Evolutionary conservation across 2,113 vertebrate genomes (phyloP), one percentile per base, ranked within the genome.

Genomic region (Elgaria multicarinata): DNA sequence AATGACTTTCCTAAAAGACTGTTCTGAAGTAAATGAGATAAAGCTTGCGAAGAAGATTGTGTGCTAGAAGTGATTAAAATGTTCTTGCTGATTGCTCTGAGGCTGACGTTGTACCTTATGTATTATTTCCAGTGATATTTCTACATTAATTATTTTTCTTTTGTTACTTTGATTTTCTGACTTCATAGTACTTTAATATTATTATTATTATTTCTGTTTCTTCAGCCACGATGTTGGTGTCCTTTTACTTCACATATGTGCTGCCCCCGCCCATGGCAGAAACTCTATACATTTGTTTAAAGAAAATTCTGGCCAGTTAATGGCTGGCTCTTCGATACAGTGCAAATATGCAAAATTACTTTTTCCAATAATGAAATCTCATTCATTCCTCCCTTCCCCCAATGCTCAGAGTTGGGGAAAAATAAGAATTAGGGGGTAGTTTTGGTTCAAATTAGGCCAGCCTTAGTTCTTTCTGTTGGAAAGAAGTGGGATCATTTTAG

Each of bases 1-100:
- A 74, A 75, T 36, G 83, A 36, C 87, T 74, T 88, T 88, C 53
- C 46, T 55, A 42, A 31, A 85, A 86, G n/a, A 42, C 36, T 44
- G n/a, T 26, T 85, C 50, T 42, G 28, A 64, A 22, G 31, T 66
- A 44, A 62, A 39, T 39, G 80, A 77, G 33, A 77, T 83, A 66
- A 84, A 76, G 6, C 36, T 64, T 39, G 62, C 77, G 53, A 84
- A 77, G 58, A 76, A 83, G 42, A 66, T 76, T 67, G 71, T 46
- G 28, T 64, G 31, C 67, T 85, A 85, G 86, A 53, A 87, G n/a
- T 66, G 18, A 78, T 67, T 78, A 87, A 87, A 67, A 13, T 14
- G 39, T 77, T 50, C 64, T 77, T 53, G 62, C 36, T 42, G 64
- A 46, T 80, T 85, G 33, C 39, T 46, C 78, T 26, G 39, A 71